These are phyloP conservation scores for Cheilosia variabilis DNA, from an alignment of 2,888 invertebrate genomes.

Conservation along the genomic window DNA sequence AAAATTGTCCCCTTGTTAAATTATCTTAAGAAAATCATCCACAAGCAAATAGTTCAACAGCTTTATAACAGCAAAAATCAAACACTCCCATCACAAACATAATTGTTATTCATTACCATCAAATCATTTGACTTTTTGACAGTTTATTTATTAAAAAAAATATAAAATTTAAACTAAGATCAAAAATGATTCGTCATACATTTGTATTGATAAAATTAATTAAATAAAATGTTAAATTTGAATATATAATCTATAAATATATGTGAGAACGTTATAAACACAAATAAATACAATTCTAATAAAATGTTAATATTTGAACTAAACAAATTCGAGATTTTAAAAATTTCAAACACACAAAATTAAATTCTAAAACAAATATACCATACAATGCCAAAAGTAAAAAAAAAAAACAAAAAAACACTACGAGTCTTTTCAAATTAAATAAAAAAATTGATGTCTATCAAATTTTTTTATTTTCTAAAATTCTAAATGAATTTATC, in stretches of 20 bases:
- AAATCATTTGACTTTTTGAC: conserved; percentile 12
- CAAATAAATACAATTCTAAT: conserved; percentile 42
- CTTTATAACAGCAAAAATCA: neutral
- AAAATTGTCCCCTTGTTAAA: too few relatives aligned
- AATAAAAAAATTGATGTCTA: conserved; percentile 14
- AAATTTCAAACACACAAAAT: conserved; percentile 36
- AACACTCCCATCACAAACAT: conserved; percentile 5
- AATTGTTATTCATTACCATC: conserved; percentile 10
- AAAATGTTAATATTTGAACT: conserved; percentile 31
- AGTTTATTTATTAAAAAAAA: neutral
- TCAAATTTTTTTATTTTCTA: conserved; percentile 37
- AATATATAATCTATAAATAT: conserved; percentile 75
- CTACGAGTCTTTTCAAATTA: conserved; percentile 45
- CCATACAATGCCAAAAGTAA: conserved; percentile 12
- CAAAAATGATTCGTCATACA: conserved; percentile 7
- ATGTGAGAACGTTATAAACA: conserved; percentile 63
- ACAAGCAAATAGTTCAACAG: too few relatives aligned
- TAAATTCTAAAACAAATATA: conserved; percentile 32
- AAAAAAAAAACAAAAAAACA: conserved; percentile 52
- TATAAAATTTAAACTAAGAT: conserved; percentile 15
- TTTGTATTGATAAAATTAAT: conserved; percentile 35
- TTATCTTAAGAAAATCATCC: too few relatives aligned
- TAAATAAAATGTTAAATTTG: conserved; percentile 75
- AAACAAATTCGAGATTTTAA: conserved; percentile 16
- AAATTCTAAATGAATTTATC: conserved; percentile 41